These are phyloP conservation scores for Centropus bengalensis DNA, from an alignment of 2,113 vertebrate species.

Conservation along the genomic window DNA sequence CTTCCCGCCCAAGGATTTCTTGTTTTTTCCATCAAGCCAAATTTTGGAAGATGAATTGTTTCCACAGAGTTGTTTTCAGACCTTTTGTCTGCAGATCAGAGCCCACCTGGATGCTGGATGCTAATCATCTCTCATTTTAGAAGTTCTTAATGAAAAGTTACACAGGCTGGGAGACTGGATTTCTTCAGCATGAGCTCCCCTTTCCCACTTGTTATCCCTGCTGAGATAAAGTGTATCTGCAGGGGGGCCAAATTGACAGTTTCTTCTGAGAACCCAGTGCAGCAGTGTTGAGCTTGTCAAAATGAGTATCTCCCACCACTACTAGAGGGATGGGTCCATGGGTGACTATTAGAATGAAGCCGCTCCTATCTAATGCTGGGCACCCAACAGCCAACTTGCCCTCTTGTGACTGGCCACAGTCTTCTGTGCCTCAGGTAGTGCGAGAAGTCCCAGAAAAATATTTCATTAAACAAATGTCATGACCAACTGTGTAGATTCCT, in stretches of 20 bases:
- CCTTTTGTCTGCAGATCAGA: not conserved
- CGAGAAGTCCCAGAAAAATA: not conserved
- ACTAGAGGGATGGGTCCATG: not conserved
- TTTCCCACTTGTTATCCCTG: not conserved
- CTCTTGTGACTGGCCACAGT: not conserved
- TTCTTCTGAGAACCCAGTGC: not conserved
- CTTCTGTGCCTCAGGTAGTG: not conserved
- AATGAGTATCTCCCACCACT: not conserved
- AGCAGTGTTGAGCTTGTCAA: not conserved
- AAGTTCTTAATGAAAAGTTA: not conserved
- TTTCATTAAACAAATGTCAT: not conserved
- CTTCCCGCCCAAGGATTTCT: not conserved
- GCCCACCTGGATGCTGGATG: not conserved
- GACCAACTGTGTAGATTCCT: not conserved
- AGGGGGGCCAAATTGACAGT: not conserved
- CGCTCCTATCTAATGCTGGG: not conserved
- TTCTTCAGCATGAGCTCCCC: not conserved
- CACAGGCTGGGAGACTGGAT: not conserved
- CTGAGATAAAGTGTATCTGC: not conserved
- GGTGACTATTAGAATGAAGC: not conserved
- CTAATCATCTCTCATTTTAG: not conserved
- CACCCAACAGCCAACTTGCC: fast-evolving
- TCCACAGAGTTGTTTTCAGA: not conserved
- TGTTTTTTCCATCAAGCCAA: not conserved
- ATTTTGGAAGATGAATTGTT: not conserved